phyloP scores from a whole-genome alignment of 1,140 invertebrate species.

The Drosophila murphyi region DNA sequence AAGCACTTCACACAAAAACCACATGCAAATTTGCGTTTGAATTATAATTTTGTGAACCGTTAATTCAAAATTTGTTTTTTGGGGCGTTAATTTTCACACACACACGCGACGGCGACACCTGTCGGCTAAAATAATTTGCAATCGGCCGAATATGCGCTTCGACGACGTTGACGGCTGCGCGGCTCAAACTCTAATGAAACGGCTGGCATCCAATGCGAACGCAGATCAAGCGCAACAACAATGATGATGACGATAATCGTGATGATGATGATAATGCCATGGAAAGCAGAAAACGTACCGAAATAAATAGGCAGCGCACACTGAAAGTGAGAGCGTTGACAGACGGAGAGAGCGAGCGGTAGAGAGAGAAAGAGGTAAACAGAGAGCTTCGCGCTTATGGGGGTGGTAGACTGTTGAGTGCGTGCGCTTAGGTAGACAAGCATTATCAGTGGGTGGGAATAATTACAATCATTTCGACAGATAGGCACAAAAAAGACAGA shows the following conservation, averaged over 20 bases:
- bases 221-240: conserved; percentile 55
- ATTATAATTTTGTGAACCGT: conserved; percentile 37
- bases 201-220: conserved; percentile 49
- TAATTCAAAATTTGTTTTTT: conserved; percentile 41
- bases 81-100: conserved; percentile 50
- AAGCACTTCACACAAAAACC: conserved; percentile 29
- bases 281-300: conserved; percentile 41
- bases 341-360: conserved; percentile 12
- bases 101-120: conserved; percentile 40
- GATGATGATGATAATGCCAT: conserved; percentile 30
- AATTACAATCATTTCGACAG: not conserved
- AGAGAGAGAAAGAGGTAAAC: conserved; percentile 10
- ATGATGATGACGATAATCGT: conserved; percentile 23
- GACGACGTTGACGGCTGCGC: conserved; percentile 56
- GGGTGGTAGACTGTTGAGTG: conserved; percentile 46
- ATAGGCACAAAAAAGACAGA: not conserved
- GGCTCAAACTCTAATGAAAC: conserved; percentile 70
- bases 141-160: conserved; percentile 33
- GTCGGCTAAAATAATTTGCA: conserved; percentile 14
- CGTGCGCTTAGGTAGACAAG: conserved; percentile 33
- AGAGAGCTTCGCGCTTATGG: conserved; percentile 12
- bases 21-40: conserved; percentile 15
- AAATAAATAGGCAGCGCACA: conserved; percentile 43
- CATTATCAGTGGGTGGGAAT: conserved; percentile 40
- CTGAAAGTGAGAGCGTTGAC: conserved; percentile 66